Percentiles rank a stretch among this genome's conserved stretches.
These are phyloP conservation scores for Adoxophyes honmai DNA, from an alignment of 1,140 invertebrate genomes.

Conservation along the genomic window DNA sequence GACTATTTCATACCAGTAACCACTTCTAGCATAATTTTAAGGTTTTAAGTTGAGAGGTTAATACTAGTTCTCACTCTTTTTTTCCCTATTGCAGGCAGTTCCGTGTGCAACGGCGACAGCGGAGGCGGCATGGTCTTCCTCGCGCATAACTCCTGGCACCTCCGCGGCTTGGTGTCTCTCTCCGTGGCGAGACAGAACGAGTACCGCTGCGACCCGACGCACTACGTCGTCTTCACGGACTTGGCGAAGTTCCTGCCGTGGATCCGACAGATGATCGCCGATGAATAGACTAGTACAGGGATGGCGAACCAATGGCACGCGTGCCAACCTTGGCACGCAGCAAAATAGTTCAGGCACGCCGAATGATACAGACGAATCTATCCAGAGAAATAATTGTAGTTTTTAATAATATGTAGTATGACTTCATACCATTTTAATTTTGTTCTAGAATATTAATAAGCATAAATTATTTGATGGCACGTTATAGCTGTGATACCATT, in stretches of 20 bases:
- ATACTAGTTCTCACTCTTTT: background rate
- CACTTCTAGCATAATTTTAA: too few species aligned
- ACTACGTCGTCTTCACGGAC: slow-evolving; percentile 79
- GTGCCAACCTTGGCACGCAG: too few species aligned
- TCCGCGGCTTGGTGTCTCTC: slow-evolving; percentile 78
- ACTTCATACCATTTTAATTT: too few species aligned
- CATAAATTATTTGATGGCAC: too few species aligned
- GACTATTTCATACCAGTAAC: too few species aligned
- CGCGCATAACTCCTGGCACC: slow-evolving; percentile 59
- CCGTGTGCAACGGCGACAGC: slow-evolving; percentile 79
- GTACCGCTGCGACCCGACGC: slow-evolving; percentile 73
- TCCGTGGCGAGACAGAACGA: slow-evolving; percentile 72
- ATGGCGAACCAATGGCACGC: too few species aligned
- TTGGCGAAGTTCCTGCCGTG: slow-evolving; percentile 77
- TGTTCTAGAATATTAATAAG: too few species aligned
- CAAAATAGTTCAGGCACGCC: too few species aligned
- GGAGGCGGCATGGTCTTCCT: slow-evolving; percentile 79
- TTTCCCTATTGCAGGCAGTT: slow-evolving; percentile 50
- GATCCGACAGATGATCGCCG: slow-evolving; percentile 58
- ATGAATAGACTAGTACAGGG: slow-evolving; percentile 26
- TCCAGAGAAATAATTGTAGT: too few species aligned
- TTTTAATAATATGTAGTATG: too few species aligned
- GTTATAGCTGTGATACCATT: too few species aligned
- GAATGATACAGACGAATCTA: too few species aligned
- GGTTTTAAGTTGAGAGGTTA: slow-evolving; percentile 6